Evolutionary conservation across 1,140 invertebrate genomes (phyloP).

Genomic region (Galleria mellonella): DNA sequence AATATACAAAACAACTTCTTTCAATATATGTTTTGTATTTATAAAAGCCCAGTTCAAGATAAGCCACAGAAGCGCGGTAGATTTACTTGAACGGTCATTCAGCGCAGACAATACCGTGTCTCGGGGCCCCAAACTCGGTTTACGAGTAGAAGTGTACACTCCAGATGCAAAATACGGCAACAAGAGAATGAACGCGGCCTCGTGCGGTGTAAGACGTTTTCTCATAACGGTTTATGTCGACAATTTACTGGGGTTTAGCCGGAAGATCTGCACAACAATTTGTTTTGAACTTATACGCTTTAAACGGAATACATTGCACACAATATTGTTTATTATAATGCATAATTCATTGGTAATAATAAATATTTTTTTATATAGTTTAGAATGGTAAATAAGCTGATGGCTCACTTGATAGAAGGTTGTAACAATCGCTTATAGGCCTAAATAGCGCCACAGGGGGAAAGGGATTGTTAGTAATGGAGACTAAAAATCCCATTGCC

Average conservation of each 20-base stretch:
- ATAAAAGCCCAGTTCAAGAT: background rate
- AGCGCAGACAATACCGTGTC: conserved; percentile 14
- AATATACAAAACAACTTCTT: background rate
- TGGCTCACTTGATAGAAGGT: too few relatives aligned
- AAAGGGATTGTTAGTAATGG: too few relatives aligned
- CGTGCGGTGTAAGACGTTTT: conserved; percentile 25
- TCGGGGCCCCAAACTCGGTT: conserved; percentile 14
- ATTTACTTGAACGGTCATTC: conserved; percentile 6
- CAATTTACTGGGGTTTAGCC: conserved; percentile 35
- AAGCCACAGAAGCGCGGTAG: background rate
- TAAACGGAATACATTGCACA: too few relatives aligned
- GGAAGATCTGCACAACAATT: conserved; percentile 25
- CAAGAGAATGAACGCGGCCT: conserved; percentile 20
- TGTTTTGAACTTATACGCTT: conserved; percentile 18
- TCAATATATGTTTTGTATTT: background rate
- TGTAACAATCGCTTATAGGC: too few relatives aligned
- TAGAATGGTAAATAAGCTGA: too few relatives aligned
- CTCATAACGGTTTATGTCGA: conserved; percentile 39
- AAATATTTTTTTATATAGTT: too few relatives aligned
- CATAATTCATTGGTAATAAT: too few relatives aligned
- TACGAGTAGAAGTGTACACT: conserved; percentile 12
- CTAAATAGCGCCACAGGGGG: too few relatives aligned
- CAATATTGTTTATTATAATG: too few relatives aligned
- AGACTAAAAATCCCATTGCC: too few relatives aligned
- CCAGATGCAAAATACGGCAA: conserved; percentile 22